Evolutionary conservation across 2,797 vertebrate species (phyloP), one percentile per base, ranked within the genome.

Genomic region (Scomberomorus guttatus): DNA sequence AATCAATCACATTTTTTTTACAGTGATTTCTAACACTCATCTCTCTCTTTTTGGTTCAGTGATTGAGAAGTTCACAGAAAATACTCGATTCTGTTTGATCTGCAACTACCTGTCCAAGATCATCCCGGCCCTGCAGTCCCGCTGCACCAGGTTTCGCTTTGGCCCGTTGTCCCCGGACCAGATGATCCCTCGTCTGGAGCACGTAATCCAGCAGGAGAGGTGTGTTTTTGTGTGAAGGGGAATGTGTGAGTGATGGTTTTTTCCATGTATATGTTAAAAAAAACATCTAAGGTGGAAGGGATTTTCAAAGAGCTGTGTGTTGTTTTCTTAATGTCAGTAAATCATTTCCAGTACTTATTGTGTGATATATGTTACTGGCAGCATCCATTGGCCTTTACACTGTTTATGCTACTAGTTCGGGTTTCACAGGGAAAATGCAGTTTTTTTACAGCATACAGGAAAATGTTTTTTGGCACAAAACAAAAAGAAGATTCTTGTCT

Each of bases 101-200:
- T 97, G 98, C 87, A 99, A 99, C 93, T 99, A 99, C 91, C 95
- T 99, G 62, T 99, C 98, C 54, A 99, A 99, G 95, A 98, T 99
- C 95, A 99, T 99, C 92, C 98, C 98, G 0, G 98, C 98, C 3
- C 92, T 99, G 86, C 98, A 99, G 88, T 99, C 98, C 1, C 96
- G 98, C 62, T 99, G 98, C 92, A 99, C 98, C 0, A 94, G 98
- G 66, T 99, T 99, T 91, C 97, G 98, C 52, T 99, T 99, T 0
- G 98, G 97, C 0, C 98, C 98, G 0, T 94, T 99, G 80, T 96
- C 95, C 18, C 96, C 95, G 0, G 96, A 97, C 56, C 97, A 99
- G 93, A 99, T 99, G 97, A 94, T 97, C 62, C 98, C 98, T 3
- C 95, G 97, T 50, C 92, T 99, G 84, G 96, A 96, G 83, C 87